phyloP scores from a whole-genome alignment of 2,888 invertebrate genomes.

The Luperina testacea region DNA sequence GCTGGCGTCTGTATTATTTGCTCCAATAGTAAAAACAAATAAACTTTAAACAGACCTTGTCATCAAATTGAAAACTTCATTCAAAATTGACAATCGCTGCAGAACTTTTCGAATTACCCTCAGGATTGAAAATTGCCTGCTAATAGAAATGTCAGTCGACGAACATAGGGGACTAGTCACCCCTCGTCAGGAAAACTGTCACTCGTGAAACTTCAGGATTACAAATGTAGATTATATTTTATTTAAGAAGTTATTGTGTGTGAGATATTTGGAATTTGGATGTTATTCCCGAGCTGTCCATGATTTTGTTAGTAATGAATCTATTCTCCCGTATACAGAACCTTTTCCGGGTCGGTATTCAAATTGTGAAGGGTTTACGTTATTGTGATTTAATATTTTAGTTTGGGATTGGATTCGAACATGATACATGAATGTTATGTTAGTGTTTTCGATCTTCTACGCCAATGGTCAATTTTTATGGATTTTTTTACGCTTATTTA shows the following conservation, averaged over 20 bases:
- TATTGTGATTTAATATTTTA: slow-evolving; percentile 39
- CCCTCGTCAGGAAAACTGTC: slow-evolving; percentile 64
- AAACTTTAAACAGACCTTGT: slow-evolving; percentile 23
- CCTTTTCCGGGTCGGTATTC: slow-evolving; percentile 42
- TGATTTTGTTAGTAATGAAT: slow-evolving; percentile 54
- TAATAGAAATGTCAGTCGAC: slow-evolving; percentile 66
- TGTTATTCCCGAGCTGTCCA: slow-evolving; percentile 48
- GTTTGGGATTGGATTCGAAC: slow-evolving; percentile 28
- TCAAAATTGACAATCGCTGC: slow-evolving; percentile 46
- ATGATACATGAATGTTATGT: neutral
- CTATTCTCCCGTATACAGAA: slow-evolving; percentile 37
- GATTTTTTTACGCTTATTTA: neutral
- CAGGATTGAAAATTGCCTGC: slow-evolving; percentile 60
- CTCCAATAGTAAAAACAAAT: slow-evolving; percentile 5
- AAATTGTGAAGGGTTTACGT: slow-evolving; percentile 39
- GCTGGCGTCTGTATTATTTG: neutral
- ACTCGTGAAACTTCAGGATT: slow-evolving; percentile 58
- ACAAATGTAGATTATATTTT: slow-evolving; percentile 66
- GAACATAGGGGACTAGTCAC: slow-evolving; percentile 39
- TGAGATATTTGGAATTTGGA: slow-evolving; percentile 39
- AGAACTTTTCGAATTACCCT: slow-evolving; percentile 55
- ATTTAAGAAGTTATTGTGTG: slow-evolving; percentile 60
- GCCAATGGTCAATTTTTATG: neutral
- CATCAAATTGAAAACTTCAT: slow-evolving; percentile 53
- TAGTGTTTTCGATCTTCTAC: neutral